Evolutionary conservation across 2,888 invertebrate species (phyloP).

Genomic region (Macrosoma leucophasiata): DNA sequence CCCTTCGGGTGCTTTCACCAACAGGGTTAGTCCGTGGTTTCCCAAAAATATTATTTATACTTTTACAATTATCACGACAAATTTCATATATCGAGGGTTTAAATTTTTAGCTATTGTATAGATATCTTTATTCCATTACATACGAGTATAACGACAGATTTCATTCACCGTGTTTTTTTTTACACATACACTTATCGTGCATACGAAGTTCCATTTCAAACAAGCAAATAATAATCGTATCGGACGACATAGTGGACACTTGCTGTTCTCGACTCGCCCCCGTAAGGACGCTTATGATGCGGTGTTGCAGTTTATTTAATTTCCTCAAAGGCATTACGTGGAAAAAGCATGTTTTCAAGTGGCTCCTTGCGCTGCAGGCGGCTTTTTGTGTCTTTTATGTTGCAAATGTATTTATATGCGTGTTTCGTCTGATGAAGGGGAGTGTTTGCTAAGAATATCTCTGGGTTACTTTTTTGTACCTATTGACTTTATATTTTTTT

Average conservation of each 20-base stretch:
- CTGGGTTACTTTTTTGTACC: too few relatives aligned
- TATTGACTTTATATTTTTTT: too few relatives aligned
- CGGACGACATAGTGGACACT: slow-evolving; percentile 8
- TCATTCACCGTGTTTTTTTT: background rate
- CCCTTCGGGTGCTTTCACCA: too few relatives aligned
- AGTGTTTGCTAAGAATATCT: too few relatives aligned
- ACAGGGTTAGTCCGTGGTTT: too few relatives aligned
- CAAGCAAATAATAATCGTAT: slow-evolving; percentile 27
- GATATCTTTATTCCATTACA: background rate
- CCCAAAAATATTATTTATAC: too few relatives aligned
- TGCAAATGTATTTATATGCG: slow-evolving; percentile 19
- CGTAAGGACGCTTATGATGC: slow-evolving; percentile 62
- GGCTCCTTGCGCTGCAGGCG: slow-evolving; percentile 28
- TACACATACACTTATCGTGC: background rate
- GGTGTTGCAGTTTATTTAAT: slow-evolving; percentile 73
- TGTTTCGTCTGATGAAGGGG: slow-evolving; percentile 11
- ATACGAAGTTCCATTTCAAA: slow-evolving; percentile 8
- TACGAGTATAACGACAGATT: background rate
- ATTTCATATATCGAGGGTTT: background rate
- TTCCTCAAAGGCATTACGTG: slow-evolving; percentile 70
- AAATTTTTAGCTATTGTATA: background rate
- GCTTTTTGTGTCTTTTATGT: slow-evolving; percentile 23
- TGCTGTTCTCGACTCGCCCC: slow-evolving; percentile 22
- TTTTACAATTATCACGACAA: too few relatives aligned
- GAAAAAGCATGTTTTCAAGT: slow-evolving; percentile 65